Conservation (phyloP, 2,113 vertebrate species). For the Sinocyclocheilus anophthalmus region DNA sequence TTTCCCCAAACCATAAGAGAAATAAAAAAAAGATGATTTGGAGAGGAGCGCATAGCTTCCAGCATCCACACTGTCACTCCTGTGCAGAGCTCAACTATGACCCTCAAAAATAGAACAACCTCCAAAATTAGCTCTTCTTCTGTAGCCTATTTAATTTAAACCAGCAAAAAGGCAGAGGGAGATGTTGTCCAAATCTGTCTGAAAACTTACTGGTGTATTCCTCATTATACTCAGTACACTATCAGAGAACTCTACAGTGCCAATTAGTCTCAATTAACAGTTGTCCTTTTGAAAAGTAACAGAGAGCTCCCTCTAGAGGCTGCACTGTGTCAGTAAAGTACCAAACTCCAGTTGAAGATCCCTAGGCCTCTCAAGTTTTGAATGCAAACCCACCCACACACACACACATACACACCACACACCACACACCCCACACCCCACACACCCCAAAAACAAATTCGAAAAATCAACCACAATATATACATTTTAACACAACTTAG, state of each 20-base stretch:
- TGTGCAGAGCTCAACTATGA: constrained; percentile 4
- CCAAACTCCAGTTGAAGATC: constrained; percentile 21
- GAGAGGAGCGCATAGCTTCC: constrained; percentile 26
- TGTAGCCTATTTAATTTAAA: constrained; percentile 54
- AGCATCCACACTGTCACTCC: constrained; percentile 38
- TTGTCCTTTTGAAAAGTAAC: constrained; percentile 65
- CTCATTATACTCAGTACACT: constrained; percentile 38
- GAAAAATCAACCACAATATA: neutral
- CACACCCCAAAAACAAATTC: no score
- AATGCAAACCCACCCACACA: neutral
- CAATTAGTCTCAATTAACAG: constrained; percentile 77
- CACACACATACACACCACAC: no score
- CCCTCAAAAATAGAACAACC: constrained; percentile 34
- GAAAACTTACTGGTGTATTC: constrained; percentile 23
- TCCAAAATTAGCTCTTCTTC: constrained; percentile 49
- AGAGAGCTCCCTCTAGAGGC: constrained; percentile 79
- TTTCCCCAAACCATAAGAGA: neutral
- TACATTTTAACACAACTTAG: neutral
- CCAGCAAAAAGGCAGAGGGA: constrained; percentile 59
- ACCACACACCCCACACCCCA: neutral
- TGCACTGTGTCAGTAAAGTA: constrained; percentile 57
- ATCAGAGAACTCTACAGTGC: constrained; percentile 51
- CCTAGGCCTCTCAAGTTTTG: neutral
- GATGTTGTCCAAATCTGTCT: constrained; percentile 52
- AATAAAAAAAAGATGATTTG: neutral